Evolutionary conservation across 2,797 vertebrate species (phyloP), one percentile per base, ranked within the genome.

Genomic region (Myiotriccus ornatus): DNA sequence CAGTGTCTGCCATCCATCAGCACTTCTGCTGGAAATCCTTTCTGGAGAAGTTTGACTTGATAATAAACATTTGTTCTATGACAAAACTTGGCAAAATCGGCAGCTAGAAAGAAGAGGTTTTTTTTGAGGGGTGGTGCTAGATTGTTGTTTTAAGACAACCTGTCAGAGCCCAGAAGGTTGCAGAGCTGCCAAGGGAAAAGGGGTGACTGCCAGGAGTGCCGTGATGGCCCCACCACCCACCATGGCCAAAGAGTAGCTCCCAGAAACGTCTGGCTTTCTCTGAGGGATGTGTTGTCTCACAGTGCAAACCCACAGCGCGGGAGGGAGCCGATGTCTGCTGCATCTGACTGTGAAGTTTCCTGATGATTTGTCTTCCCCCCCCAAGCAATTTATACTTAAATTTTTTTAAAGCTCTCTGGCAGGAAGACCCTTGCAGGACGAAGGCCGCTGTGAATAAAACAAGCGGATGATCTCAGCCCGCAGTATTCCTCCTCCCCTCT

Each of bases 31-130:
- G 52, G 57, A 86, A 90, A 70, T 65, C 43, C 41, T 63, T 55
- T 78, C 69, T 73, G 47, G 37, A 82, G 65, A 93, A 90, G 79
- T 87, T 73, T 0, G 14, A 39, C 34, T 77, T 91, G 67, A 85
- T 85, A 63, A 39, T 47, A 89, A 89, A 87, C 64, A 75, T 87
- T 95, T 93, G 55, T 79, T 90, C 64, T 74, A 60, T 76, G 65
- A 88, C 89, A 95, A 83, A 93, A 80, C n/a, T 90, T 75, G 35
- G 84, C 76, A 92, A 93, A 95, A 55, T 8, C 9, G 2, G 46
- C 57, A 39, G 57, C 62, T 52, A 71, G 22, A 76, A 86, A 80
- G 39, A 13, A 85, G 28, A 1, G 12, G 19, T 7, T 43, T 43
- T 21, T 44, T 44, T 44, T 46, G 3, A 14, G 14, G 3, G 8